These are phyloP conservation scores for Halocaridina rubra DNA, from an alignment of 2,888 invertebrate genomes.

Conservation along the genomic window DNA sequence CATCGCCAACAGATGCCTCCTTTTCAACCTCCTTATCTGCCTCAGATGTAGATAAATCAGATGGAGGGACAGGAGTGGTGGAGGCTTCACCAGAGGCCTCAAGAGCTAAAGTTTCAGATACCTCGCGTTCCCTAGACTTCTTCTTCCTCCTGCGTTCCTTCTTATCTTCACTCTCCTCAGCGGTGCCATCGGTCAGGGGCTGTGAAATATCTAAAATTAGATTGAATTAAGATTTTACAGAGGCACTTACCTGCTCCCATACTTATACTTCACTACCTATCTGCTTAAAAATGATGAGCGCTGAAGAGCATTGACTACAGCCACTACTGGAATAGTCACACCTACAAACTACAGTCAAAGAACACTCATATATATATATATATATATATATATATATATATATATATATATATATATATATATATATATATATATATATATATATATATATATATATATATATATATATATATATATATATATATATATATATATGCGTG, in stretches of 20 bases:
- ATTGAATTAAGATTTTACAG: not conserved
- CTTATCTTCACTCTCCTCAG: conserved; percentile 65
- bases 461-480: no score
- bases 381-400: no score
- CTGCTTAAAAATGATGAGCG: not conserved
- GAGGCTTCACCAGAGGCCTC: conserved; percentile 63
- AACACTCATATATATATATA: no score
- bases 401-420: no score
- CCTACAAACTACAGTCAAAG: not conserved
- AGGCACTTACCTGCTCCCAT: not conserved
- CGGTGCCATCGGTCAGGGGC: conserved; percentile 45
- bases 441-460: no score
- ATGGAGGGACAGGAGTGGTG: conserved; percentile 12
- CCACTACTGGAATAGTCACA: not conserved
- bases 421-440: no score
- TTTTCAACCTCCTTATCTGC: not conserved
- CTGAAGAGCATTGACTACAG: not conserved
- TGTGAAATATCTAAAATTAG: conserved; percentile 5
- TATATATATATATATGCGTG: no score
- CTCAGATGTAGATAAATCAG: conserved; percentile 28
- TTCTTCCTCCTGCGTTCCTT: conserved; percentile 66
- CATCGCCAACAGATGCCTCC: not conserved
- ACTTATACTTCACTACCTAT: not conserved
- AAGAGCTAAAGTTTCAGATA: conserved; percentile 64
- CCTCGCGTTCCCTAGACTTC: conserved; percentile 64